Evolutionary conservation across 1,140 invertebrate species (phyloP).

Genomic region (Drosophila saltans): DNA sequence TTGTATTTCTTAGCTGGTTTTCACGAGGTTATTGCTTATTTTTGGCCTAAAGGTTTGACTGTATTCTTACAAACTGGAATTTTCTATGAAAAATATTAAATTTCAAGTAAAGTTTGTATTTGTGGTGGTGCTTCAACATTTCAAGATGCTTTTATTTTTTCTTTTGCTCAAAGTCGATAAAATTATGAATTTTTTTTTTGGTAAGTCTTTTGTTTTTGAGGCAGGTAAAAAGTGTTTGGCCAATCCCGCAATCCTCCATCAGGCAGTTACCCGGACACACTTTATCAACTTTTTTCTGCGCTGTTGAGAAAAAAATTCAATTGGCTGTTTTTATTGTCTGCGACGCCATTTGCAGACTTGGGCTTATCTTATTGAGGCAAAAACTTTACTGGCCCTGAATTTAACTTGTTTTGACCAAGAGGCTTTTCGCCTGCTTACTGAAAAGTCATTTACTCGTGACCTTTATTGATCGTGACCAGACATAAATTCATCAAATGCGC

Average conservation of each 20-base stretch:
- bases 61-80: neutral
- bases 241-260: neutral
- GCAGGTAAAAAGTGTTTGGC: neutral
- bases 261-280: slow-evolving; percentile 23
- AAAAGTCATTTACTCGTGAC: slow-evolving; percentile 47
- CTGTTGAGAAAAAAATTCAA: slow-evolving; percentile 48
- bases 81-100: slow-evolving; percentile 1
- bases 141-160: neutral
- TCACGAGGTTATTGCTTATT: neutral
- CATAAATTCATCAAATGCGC: slow-evolving; percentile 69
- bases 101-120: neutral
- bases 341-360: slow-evolving; percentile 33
- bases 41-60: neutral
- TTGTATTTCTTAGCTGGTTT: neutral
- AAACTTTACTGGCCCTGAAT: slow-evolving; percentile 41
- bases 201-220: neutral
- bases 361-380: slow-evolving; percentile 21
- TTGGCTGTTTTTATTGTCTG: slow-evolving; percentile 50
- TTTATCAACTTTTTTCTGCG: slow-evolving; percentile 56
- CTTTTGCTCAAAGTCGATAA: neutral
- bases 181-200: neutral
- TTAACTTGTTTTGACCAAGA: slow-evolving; percentile 5
- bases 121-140: neutral
- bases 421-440: slow-evolving; percentile 41
- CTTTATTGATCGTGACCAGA: slow-evolving; percentile 70